Evolutionary conservation across 1,140 invertebrate species (phyloP), one percentile per base, ranked within the genome.

Genomic region (Drosophila littoralis): DNA sequence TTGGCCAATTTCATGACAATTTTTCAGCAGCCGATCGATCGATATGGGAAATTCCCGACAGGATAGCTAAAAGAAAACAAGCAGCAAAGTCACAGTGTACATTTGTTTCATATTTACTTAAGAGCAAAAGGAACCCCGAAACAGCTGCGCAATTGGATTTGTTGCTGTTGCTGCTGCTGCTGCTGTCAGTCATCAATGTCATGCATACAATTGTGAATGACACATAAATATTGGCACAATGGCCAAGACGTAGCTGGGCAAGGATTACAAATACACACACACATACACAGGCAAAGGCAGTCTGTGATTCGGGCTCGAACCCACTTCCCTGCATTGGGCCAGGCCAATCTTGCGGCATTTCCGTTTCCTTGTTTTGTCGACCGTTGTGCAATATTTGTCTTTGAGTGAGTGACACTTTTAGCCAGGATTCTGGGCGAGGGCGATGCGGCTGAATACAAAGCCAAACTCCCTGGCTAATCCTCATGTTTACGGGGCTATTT

Each of bases 401-500:
- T 88, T 65, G 77, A 79, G 79, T 83, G 84, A 88, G 79, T 90
- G 84, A 88, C 85, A 88, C 77, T 89, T 88, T 85, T 86, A 84
- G 81, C 82, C 77, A 79, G 52, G 58, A 61, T 38, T 65, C 60
- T 6, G 32, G 9, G 9, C 13, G 57, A n/a, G 12, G 42, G 38
- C 33, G 48, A 48, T 52, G 50, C 59, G 73, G 67, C 43, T 66
- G 22, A 54, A 72, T 43, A 88, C 81, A 89, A 89, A 76, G 71
- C 65, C 43, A 61, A 79, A 76, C 70, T 38, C 54, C 63, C 46
- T 28, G 73, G 73, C 84, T 88, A 88, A 88, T 88, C 84, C 84
- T 70, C 74, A 89, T 88, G 84, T 88, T 88, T 89, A 88, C 83
- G 84, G 76, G 84, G 70, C 83, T 88, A 88, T 88, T 88, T 89